phyloP scores from a whole-genome alignment of 30 jellyfish, hydroid and myxozoan genomes.

The Euphysa ruthae region DNA sequence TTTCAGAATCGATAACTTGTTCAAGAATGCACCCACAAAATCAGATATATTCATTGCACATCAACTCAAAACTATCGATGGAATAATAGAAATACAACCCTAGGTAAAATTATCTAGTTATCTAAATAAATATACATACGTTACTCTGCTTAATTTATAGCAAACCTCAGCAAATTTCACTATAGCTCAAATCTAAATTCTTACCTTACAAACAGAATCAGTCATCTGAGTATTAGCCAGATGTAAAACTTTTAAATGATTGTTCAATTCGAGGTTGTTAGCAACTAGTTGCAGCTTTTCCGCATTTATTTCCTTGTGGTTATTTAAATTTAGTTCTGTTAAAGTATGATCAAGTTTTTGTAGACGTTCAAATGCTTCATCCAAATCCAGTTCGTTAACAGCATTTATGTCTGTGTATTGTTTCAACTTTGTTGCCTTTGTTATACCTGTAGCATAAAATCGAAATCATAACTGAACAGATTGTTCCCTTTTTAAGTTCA shows the following conservation, averaged over 20 bases:
- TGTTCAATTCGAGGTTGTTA: constrained; percentile 32
- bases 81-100: too few relatives aligned
- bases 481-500: too few relatives aligned
- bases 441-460: constrained; percentile 42
- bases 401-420: constrained; percentile 79
- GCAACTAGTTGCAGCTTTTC: constrained; percentile 53
- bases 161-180: too few relatives aligned
- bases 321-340: constrained; percentile 62
- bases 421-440: constrained; percentile 51
- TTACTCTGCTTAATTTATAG: too few relatives aligned
- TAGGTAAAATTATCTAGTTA: too few relatives aligned
- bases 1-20: too few relatives aligned
- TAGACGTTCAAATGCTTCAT: constrained; percentile 51
- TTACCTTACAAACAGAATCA: constrained; percentile 58
- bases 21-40: too few relatives aligned
- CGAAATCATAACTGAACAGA: not conserved
- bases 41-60: too few relatives aligned
- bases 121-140: too few relatives aligned
- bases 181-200: too few relatives aligned
- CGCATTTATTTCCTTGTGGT: constrained; percentile 68
- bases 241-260: constrained; percentile 27
- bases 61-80: too few relatives aligned
- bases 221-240: constrained; percentile 68
- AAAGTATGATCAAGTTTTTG: constrained; percentile 39
- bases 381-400: constrained; percentile 67